Conservation (phyloP, 2,888 invertebrate species). For the Catocala sponsa region DNA sequence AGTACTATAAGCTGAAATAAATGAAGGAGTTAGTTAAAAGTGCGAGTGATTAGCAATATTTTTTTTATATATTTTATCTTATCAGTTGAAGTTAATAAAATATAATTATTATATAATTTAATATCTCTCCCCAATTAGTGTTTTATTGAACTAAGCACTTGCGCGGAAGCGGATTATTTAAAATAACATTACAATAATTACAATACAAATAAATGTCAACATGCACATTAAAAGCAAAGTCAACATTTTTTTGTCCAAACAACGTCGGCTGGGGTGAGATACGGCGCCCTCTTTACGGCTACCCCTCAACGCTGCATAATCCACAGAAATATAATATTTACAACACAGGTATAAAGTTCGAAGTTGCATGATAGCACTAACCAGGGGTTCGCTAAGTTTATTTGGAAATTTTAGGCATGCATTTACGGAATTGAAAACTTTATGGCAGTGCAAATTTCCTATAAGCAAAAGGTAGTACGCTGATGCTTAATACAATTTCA, state of each 20-base stretch:
- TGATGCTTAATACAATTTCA: background rate
- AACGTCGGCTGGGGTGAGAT: slow-evolving; percentile 58
- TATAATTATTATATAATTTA: slow-evolving; percentile 2
- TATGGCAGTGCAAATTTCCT: slow-evolving; percentile 52
- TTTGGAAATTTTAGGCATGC: slow-evolving; percentile 64
- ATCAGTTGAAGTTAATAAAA: too few relatives aligned
- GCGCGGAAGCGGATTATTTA: slow-evolving; percentile 42
- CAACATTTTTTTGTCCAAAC: slow-evolving; percentile 74
- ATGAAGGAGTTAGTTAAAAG: too few relatives aligned
- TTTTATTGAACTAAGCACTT: slow-evolving; percentile 40
- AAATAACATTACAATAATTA: slow-evolving; percentile 65
- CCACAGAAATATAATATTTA: slow-evolving; percentile 40
- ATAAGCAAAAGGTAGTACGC: slow-evolving; percentile 12
- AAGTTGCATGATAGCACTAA: slow-evolving; percentile 19
- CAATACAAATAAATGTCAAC: slow-evolving; percentile 73
- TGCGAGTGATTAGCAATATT: too few relatives aligned
- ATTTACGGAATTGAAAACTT: slow-evolving; percentile 72
- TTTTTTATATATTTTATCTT: too few relatives aligned
- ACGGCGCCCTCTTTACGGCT: slow-evolving; percentile 48
- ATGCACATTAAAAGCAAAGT: slow-evolving; percentile 70
- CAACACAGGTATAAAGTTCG: background rate
- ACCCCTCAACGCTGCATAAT: slow-evolving; percentile 35
- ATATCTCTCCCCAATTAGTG: slow-evolving; percentile 22
- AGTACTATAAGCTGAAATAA: too few relatives aligned
- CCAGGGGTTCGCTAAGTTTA: slow-evolving; percentile 52